Percentiles rank a stretch among this genome's conserved stretches.
phyloP scores from a whole-genome alignment of 2,888 invertebrate species.

The Spilosoma lubricipeda region DNA sequence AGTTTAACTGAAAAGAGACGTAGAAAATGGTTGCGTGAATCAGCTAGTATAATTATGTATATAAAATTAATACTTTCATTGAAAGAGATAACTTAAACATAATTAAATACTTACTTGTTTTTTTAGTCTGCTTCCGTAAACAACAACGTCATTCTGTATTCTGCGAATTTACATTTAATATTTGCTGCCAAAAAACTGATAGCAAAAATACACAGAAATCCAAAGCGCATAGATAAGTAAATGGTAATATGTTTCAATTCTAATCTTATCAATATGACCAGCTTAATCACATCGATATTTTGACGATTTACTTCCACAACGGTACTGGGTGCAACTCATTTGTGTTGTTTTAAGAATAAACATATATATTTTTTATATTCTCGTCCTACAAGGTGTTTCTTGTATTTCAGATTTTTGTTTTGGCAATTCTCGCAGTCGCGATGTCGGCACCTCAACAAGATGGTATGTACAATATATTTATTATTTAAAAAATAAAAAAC shows the following conservation, averaged over 20 bases:
- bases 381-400: background rate
- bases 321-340: background rate
- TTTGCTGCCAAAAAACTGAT: background rate
- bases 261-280: conserved; percentile 1
- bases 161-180: background rate
- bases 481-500: background rate
- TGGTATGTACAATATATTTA: conserved; percentile 3
- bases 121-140: background rate
- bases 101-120: background rate
- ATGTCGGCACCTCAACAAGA: conserved; percentile 19
- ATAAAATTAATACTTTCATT: too few species aligned
- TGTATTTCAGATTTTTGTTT: conserved; percentile 16
- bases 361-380: background rate
- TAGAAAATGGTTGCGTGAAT: too few species aligned
- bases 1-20: too few species aligned
- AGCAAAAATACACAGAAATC: background rate
- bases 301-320: background rate
- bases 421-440: conserved; percentile 10
- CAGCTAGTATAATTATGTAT: too few species aligned
- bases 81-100: too few species aligned
- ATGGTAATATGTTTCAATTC: background rate
- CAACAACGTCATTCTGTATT: background rate
- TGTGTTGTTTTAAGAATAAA: background rate
- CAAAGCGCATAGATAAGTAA: background rate
- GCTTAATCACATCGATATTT: conserved; percentile 7